Percentiles rank a stretch among this genome's conserved stretches.
phyloP scores from a whole-genome alignment of 2,888 invertebrate species.

The Platerodrilus igneus region DNA sequence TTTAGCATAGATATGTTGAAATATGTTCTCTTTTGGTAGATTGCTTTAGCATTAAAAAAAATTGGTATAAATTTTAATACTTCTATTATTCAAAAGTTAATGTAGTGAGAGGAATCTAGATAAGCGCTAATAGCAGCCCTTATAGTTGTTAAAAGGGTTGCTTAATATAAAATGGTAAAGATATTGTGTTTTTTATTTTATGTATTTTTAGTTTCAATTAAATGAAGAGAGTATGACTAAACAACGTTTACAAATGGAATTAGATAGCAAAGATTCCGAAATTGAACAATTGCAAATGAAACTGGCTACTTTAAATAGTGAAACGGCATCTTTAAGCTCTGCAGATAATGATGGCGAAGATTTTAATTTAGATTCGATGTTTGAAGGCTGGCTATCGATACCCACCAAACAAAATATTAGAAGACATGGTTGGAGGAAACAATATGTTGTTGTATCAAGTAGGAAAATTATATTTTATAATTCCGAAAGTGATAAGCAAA shows the following conservation, averaged over 20 bases:
- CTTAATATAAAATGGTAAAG: too few species aligned
- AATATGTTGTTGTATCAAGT: slow-evolving; percentile 94
- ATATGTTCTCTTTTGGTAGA: too few species aligned
- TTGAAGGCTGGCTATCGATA: slow-evolving; percentile 95
- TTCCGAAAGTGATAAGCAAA: slow-evolving; percentile 88
- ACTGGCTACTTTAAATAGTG: slow-evolving; percentile 71
- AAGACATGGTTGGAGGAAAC: slow-evolving; percentile 94
- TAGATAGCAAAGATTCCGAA: slow-evolving; percentile 94
- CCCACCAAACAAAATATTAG: slow-evolving; percentile 94
- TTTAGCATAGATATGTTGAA: too few species aligned
- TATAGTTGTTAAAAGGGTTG: too few species aligned
- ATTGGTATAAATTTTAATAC: too few species aligned
- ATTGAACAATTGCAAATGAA: slow-evolving; percentile 89
- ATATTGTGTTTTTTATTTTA: slow-evolving; percentile 10
- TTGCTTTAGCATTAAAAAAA: too few species aligned
- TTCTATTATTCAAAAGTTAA: too few species aligned
- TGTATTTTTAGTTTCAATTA: slow-evolving; percentile 66
- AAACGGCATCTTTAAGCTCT: slow-evolving; percentile 88
- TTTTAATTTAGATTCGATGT: slow-evolving; percentile 64
- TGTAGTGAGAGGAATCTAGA: too few species aligned
- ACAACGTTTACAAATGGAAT: slow-evolving; percentile 87
- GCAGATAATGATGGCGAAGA: slow-evolving; percentile 82
- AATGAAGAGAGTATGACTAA: slow-evolving; percentile 74
- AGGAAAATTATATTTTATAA: slow-evolving; percentile 97
- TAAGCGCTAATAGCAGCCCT: too few species aligned